Evolutionary conservation across 2,888 invertebrate species (phyloP).

Genomic region (Lepas anatifera): DNA sequence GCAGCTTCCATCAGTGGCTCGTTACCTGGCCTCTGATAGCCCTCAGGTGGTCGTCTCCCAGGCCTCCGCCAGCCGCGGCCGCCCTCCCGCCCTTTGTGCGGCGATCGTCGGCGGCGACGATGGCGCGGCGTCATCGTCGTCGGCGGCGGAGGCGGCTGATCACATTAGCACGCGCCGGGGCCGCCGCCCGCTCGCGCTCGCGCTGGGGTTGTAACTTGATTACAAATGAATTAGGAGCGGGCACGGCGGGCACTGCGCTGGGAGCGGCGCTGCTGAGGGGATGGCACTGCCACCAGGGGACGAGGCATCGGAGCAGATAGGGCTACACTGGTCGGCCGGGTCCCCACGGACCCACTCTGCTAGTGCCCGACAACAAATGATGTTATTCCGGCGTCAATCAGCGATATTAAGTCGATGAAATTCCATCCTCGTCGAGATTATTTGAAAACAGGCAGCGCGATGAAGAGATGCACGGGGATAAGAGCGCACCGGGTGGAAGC

Average conservation of each 20-base stretch:
- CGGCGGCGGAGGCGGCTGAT: not conserved
- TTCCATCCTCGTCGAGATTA: not conserved
- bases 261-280: not conserved
- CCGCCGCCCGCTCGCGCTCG: too few relatives aligned
- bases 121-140: not conserved
- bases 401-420: slow-evolving; percentile 9
- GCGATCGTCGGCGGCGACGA: not conserved
- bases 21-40: not conserved
- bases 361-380: slow-evolving; percentile 1
- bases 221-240: slow-evolving; percentile 7
- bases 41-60: slow-evolving; percentile 3
- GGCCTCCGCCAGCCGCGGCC: not conserved
- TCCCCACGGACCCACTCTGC: not conserved
- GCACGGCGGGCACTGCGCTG: not conserved
- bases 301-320: too few relatives aligned
- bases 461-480: not conserved
- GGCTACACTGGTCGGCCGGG: not conserved
- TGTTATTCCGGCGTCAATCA: slow-evolving; percentile 9
- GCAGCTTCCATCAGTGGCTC: not conserved
- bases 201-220: slow-evolving; percentile 3
- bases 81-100: not conserved
- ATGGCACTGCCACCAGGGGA: not conserved
- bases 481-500: too few relatives aligned
- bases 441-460: not conserved
- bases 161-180: not conserved